Evolutionary conservation across 2,888 invertebrate genomes (phyloP).

Genomic region (Smittia sp.): DNA sequence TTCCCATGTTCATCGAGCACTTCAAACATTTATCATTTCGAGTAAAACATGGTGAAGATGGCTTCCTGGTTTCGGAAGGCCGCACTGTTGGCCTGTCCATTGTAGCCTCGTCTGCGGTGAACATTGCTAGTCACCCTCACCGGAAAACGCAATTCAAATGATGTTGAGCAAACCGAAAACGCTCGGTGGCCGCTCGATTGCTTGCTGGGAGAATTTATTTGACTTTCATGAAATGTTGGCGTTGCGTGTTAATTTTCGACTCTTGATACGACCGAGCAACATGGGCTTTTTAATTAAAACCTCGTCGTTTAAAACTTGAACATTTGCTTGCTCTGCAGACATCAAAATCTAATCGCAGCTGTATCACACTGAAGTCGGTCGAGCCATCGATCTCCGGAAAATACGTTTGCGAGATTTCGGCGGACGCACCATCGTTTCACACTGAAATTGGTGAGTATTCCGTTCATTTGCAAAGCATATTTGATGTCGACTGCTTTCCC

Average conservation of each 20-base stretch:
- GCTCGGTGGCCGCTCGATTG: background rate
- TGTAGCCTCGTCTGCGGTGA: background rate
- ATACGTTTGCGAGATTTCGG: constrained; percentile 35
- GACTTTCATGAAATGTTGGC: background rate
- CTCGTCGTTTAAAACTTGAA: background rate
- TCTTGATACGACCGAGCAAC: background rate
- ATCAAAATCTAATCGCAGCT: constrained; percentile 18
- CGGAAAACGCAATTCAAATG: background rate
- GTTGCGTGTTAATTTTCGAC: background rate
- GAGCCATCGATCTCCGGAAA: constrained; percentile 32
- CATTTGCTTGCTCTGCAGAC: background rate
- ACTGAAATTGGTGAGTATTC: constrained; percentile 27
- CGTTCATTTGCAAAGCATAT: background rate
- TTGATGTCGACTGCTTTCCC: no score
- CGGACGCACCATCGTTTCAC: constrained; percentile 39
- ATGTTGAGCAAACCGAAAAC: background rate
- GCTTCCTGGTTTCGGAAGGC: background rate
- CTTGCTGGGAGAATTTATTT: background rate
- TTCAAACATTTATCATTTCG: constrained; percentile 20
- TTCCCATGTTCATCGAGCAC: background rate
- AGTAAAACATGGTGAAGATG: constrained; percentile 4
- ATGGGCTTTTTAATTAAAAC: constrained; percentile 6
- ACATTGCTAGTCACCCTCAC: background rate
- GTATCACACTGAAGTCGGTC: constrained; percentile 15
- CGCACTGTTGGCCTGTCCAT: no score